Base-by-base conservation (phyloP, 2,113 vertebrate species). In the Lagopus leucura region DNA sequence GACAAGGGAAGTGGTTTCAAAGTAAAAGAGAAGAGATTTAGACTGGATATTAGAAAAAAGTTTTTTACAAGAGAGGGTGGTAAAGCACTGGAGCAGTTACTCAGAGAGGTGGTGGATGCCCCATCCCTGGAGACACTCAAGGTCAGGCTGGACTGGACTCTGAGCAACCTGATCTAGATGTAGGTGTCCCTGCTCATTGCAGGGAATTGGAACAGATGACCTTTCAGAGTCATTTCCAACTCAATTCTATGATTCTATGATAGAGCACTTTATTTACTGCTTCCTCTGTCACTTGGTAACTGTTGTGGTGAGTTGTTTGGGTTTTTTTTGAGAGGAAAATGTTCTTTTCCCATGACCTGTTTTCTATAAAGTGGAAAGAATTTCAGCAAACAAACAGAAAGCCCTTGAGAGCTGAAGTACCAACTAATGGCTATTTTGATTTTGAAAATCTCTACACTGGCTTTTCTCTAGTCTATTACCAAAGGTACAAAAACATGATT, bases 401-500 rank as follows among this genome's bases (percentile, higher is more conserved):
- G 5, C 25, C 8, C 25, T 48, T 76, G 66, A 65, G 15, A 85
- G 5, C 2, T 50, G 11, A 92, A 71, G 89, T 32, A 58, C 19
- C 77, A 36, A 52, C 58, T 94, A 95, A 71, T 27, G 19, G 2
- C 63, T 93, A 45, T 81, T 81, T 73, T 85, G 50, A 83, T 82
- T 81, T 73, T 82, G 50, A 85, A 91, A 89, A 92, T 75, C 66
- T 84, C 52, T 82, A 14, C 11, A 18, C 93, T 91, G 90, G 89
- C 21, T 75, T 83, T 77, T 91, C 91, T 65, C 69, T 75, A 5
- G 7, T 85, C 58, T 95, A 15, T 88, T 95, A 66, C 77, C 65
- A 88, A 50, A 94, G 54, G 47, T 74, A 18, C 24, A 91, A 95
- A 94, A 89, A 93, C 95, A 66, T 78, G 60, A 93, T 65, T 93